A percentile compares a stretch with the other conserved stretches of the same genome.
Conservation (phyloP, 2,888 invertebrate species). For the Rotaria sp. region DNA sequence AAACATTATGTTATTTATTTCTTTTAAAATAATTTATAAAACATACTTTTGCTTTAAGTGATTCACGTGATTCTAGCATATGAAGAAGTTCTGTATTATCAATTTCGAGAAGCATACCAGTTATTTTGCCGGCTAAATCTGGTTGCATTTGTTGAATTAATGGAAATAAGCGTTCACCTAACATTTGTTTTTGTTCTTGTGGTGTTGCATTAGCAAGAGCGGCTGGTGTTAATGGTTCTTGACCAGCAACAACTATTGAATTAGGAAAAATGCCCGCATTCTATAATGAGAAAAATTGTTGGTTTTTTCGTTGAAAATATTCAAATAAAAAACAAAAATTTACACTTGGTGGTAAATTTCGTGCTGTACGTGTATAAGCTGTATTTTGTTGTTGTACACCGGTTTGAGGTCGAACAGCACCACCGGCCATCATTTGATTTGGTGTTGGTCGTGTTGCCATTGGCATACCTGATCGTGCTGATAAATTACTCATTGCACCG, state of each 20-base stretch:
- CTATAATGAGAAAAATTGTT: background rate
- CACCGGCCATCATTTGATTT: background rate
- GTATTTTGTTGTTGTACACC: background rate
- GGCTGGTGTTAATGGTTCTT: constrained; percentile 35
- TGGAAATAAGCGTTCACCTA: constrained; percentile 95
- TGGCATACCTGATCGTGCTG: background rate
- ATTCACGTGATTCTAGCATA: constrained; percentile 35
- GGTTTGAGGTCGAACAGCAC: background rate
- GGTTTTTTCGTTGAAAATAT: too few species aligned
- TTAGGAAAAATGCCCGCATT: background rate
- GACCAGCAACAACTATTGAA: constrained; percentile 30
- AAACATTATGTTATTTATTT: background rate
- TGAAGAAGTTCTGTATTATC: constrained; percentile 85
- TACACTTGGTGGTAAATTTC: constrained; percentile 1
- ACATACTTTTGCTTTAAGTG: constrained; percentile 31
- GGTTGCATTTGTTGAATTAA: constrained; percentile 80
- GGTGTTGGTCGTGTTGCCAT: background rate
- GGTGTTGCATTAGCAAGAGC: constrained; percentile 34
- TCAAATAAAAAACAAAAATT: background rate
- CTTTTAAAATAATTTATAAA: background rate
- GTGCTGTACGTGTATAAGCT: constrained; percentile 7
- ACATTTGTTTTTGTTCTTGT: constrained; percentile 90
- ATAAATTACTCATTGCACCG: background rate
- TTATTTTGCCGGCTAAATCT: constrained; percentile 88
- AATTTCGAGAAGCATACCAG: constrained; percentile 96